Percentiles rank a stretch among this genome's conserved stretches.
Conservation (phyloP, 2,113 vertebrate species). For the Cololabis saira region DNA sequence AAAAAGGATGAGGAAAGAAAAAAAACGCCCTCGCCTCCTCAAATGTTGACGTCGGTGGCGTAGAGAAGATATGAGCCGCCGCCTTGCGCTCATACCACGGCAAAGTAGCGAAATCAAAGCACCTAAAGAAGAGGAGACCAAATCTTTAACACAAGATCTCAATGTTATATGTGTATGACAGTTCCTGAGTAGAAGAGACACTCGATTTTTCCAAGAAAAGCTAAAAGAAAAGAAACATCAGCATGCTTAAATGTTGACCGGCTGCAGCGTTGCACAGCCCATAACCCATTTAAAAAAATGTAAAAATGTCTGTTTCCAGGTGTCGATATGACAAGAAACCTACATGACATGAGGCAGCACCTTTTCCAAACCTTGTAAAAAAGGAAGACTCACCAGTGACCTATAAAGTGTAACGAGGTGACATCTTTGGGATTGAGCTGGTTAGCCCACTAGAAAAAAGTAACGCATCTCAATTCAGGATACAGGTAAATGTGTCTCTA, state of each 20-base stretch:
- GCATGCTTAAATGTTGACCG: no score
- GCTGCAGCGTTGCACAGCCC: no score
- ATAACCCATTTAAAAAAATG: no score
- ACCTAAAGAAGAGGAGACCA: conserved; percentile 77
- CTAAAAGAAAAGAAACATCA: no score
- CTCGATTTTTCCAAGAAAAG: no score
- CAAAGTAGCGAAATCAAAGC: conserved; percentile 94
- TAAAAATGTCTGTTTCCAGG: no score
- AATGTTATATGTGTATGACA: no score
- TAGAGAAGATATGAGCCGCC: conserved; percentile 89
- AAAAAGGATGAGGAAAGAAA: no score
- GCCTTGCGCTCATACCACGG: conserved; percentile 96
- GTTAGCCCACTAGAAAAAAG: conserved; percentile 84
- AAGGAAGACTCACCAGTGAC: conserved; percentile 88
- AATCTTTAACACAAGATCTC: not conserved
- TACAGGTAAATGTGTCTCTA: not conserved
- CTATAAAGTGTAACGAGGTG: conserved; percentile 93
- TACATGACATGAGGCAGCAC: no score
- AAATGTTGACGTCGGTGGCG: conserved; percentile 90
- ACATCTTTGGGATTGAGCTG: conserved; percentile 95
- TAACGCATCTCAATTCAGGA: conserved; percentile 6
- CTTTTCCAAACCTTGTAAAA: not conserved
- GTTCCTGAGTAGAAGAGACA: no score
- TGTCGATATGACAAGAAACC: no score
- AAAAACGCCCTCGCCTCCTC: conserved; percentile 86